Evolutionary conservation across 2,797 vertebrate genomes (phyloP), one percentile per base, ranked within the genome.

Genomic region (Helicolenus hilgendorfi): DNA sequence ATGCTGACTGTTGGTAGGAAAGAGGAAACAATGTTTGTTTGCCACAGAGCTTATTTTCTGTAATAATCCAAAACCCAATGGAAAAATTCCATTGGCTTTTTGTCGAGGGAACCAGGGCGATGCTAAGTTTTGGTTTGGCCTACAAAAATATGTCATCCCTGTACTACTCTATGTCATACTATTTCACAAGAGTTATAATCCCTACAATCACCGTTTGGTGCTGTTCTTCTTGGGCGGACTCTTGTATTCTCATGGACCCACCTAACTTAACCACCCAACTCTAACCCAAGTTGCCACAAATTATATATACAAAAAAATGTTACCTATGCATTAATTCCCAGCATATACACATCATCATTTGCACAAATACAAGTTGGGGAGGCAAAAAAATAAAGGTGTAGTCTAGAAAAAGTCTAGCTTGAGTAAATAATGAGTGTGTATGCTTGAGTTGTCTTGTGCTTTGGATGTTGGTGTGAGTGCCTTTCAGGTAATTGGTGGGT

Each of bases 401-500:
- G 13, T 33, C 33, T 68, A 3, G 11, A 35, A 9, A 36, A 58
- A 35, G 10, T 29, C 26, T 38, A 4, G 38, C 22, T 11, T 4
- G 11, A 53, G 22, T 53, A 60, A 35, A 78, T 53, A 14, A 38
- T 8, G 11, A 49, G 22, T 33, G 5, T 45, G 15, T 8, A 29
- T 45, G 38, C n/a, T 56, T 26, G 18, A 64, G 45, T 56, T 38
- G 24, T 53, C 18, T 67, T 49, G 2, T 63, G 26, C 11, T 24
- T 24, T 22, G 20, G 63, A 62, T 73, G 33, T 45, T 63, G 4
- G 26, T 26, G 75, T 71, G n/a, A 45, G n/a, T 84, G 31, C 14
- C 20, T 11, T 59, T 78, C 27, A 69, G 33, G 31, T 86, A 63
- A 63, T 73, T 83, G 58, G 18, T 72, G 24, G 67, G 64, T 2